phyloP scores from a whole-genome alignment of 2,797 vertebrate genomes.

The Pogoniulus pusillus region DNA sequence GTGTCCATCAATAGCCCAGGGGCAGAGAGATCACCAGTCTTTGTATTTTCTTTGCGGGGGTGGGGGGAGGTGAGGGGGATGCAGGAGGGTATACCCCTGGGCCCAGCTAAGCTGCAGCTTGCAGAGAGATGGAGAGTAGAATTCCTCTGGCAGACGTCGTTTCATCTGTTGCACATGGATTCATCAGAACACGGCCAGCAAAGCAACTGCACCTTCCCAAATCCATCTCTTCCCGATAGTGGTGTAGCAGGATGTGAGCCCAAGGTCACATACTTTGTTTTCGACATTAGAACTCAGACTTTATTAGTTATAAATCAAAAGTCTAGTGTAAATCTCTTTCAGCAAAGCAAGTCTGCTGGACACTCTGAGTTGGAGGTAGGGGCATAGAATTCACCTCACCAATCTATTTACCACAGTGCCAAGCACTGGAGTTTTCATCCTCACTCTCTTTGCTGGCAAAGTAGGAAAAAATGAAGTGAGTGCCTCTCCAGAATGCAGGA shows the following conservation, averaged over 20 bases:
- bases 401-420: background rate
- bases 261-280: background rate
- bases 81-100: background rate
- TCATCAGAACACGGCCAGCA: background rate
- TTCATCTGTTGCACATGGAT: background rate
- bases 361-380: background rate
- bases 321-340: background rate
- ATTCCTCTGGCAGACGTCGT: background rate
- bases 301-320: background rate
- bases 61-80: background rate
- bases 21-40: background rate
- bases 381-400: background rate
- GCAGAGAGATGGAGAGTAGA: background rate
- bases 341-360: background rate
- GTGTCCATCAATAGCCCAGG: background rate
- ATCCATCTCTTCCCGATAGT: background rate
- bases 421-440: background rate
- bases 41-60: background rate
- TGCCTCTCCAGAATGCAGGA: background rate
- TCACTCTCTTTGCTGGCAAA: background rate
- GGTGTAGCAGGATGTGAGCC: background rate
- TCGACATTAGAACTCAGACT: background rate
- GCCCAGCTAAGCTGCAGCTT: background rate
- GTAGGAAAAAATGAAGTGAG: background rate
- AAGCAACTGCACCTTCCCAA: background rate